Base-by-base conservation (phyloP, 2,888 invertebrate genomes). In the Reticulitermes lucifugus region DNA sequence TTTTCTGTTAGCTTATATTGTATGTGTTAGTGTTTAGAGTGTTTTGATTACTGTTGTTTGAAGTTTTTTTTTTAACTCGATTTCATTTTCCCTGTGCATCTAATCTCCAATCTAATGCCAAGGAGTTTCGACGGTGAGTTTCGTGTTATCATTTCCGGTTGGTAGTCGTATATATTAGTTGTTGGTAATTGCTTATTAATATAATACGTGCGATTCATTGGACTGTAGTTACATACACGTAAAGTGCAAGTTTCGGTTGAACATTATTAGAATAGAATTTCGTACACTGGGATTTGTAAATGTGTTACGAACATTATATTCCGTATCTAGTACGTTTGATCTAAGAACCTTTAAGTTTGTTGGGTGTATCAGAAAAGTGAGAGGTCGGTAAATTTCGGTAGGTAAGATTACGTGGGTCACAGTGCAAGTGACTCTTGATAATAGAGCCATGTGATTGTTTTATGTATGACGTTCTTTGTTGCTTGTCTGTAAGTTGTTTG, bases 101-200 rank as follows among this genome's bases (percentile, higher is more conserved):
- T 21, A 29, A 21, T 35, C 83, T 46, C 35, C 12, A 59, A 55
- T 43, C 79, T 60, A 83, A 86, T 84, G 86, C 86, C 79, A 84
- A 86, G 84, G 59, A 85, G 85, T 73, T 55, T 85, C 65, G 35
- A 84, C 79, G 84, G 84, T 86, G 83, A 86, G 87, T 86, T 86
- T 85, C 79, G 83, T 83, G 79, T 55, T 82, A 84, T 85, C 85
- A 85, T 87, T 85, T 87, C 86, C 86, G 86, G 86, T 86, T 85
- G n/a, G 59, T 59, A 82, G 60, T 12, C 43, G 2, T 46, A 71
- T 46, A 46, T 73, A 46, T 46, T n/a, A 46, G 22, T n/a, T 21
- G 43, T 65, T 25, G 25, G n/a, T 65, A 2, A 65, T 65, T 65
- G 65, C 25, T 65, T n/a, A 65, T 65, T 65, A 65, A 25, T 25